Conservation (phyloP, 1,140 invertebrate species). For the Aphaenogaster rudis region DNA sequence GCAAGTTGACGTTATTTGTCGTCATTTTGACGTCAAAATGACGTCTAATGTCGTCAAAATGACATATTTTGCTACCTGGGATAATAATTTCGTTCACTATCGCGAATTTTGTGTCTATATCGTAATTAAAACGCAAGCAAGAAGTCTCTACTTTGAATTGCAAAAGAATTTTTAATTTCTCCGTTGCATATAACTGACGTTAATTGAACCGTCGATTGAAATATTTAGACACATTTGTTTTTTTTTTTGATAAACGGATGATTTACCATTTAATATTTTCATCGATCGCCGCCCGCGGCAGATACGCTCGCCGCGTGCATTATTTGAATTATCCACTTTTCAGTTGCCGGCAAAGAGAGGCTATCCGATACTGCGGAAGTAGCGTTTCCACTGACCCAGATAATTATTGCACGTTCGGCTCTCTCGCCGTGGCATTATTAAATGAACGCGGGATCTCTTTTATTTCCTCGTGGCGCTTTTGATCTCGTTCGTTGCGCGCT, state of each 20-base stretch:
- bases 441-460: constrained; percentile 50
- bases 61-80: too few relatives aligned
- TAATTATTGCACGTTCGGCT: constrained; percentile 61
- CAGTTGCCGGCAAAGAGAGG: constrained; percentile 40
- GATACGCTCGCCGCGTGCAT: constrained; percentile 20
- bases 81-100: neutral
- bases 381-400: constrained; percentile 59
- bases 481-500: constrained; percentile 58
- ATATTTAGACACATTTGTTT: constrained; percentile 23
- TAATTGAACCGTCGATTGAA: constrained; percentile 46
- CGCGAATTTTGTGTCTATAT: constrained; percentile 2
- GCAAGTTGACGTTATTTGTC: too few relatives aligned
- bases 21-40: too few relatives aligned
- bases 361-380: constrained; percentile 50
- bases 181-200: constrained; percentile 5
- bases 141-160: neutral
- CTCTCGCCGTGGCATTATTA: constrained; percentile 55
- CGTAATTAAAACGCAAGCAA: neutral
- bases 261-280: constrained; percentile 40
- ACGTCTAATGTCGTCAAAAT: too few relatives aligned
- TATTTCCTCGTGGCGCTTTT: constrained; percentile 51
- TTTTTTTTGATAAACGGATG: constrained; percentile 23
- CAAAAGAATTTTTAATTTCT: neutral
- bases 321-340: constrained; percentile 59
- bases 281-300: constrained; percentile 20